Evolutionary conservation across 2,113 vertebrate species (phyloP), one percentile per base, ranked within the genome.

Genomic region (Carettochelys insculpta): DNA sequence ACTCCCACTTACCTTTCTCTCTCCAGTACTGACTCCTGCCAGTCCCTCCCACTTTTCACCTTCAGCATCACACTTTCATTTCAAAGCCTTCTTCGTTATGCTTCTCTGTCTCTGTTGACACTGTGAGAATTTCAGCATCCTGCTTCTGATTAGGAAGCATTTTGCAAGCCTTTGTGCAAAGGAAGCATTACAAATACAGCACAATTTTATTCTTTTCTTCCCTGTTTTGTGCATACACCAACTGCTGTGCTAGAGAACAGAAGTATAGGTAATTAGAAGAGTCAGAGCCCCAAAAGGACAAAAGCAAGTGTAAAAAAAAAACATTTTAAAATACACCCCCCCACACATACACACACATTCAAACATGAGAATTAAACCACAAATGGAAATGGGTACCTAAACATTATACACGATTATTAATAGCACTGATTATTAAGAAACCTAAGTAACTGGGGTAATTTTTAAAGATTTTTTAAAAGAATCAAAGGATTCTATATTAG

Each of bases 251-350:
- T 92, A 79, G 34, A 85, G 80, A 96, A 95, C 83, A 82, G 90
- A 78, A 34, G 77, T 83, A 87, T 96, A 47, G 24, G 41, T 94
- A 96, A 82, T 88, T 87, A 89, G 48, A 97, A 96, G 81, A 92
- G 38, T 93, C 83, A 92, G 48, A 92, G 93, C 27, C 89, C 12
- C 91, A 77, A 82, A 89, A 93, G 73, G 47, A 71, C 58, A 86
- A 24, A 25, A 77, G 20, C 91, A 75, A 96, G 86, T 84, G 41
- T 43, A 45, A 91, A 90, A 93, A 84, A 45, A 91, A 90, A 93
- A 84, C 61, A 92, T 94, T 95, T 94, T 90, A 51, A 83, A 90
- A 79, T 38, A 51, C 2, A 77, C 48, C 14, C 6, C 11, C 48
- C 48, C 48, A 75, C 89, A 94, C 89, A 4, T n/a, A n/a, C 12